Percentiles rank a stretch among this genome's conserved stretches.
These are phyloP conservation scores for Xanthorhoe spadicearia DNA, from an alignment of 2,888 invertebrate genomes.

Conservation along the genomic window DNA sequence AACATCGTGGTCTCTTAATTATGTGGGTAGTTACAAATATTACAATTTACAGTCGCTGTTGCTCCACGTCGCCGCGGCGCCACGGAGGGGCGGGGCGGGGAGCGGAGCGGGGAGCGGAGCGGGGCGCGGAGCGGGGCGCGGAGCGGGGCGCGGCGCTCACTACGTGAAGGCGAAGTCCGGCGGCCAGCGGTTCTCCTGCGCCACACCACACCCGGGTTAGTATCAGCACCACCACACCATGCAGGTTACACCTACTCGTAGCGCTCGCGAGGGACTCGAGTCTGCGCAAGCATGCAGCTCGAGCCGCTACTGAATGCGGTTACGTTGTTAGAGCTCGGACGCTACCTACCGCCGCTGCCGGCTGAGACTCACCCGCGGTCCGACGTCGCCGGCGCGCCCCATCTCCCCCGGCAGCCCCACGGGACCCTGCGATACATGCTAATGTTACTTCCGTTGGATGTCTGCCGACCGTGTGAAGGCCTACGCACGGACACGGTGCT, in stretches of 20 bases:
- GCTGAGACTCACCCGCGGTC: constrained; percentile 89
- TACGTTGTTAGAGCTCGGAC: constrained; percentile 4
- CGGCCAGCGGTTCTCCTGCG: constrained; percentile 79
- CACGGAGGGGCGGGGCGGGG: constrained; percentile 6
- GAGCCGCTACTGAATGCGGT: neutral
- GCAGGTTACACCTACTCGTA: neutral
- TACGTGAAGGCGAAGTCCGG: constrained; percentile 80
- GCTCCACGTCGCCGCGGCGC: constrained; percentile 1
- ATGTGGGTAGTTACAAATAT: constrained; percentile 34
- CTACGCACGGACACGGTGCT: neutral
- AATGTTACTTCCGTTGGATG: neutral
- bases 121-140: constrained; percentile 30
- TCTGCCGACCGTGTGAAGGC: neutral
- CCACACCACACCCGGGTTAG: constrained; percentile 63
- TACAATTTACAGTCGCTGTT: constrained; percentile 34
- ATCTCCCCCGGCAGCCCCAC: constrained; percentile 92
- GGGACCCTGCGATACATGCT: constrained; percentile 86
- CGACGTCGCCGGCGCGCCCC: constrained; percentile 90
- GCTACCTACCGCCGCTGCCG: neutral
- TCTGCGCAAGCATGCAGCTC: constrained; percentile 5
- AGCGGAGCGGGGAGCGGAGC: constrained; percentile 3
- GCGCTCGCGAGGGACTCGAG: neutral
- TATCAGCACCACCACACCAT: constrained; percentile 43
- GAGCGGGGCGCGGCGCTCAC: constrained; percentile 48
- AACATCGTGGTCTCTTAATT: constrained; percentile 21